phyloP scores from a whole-genome alignment of 2,797 vertebrate genomes.

The Ctenopoma kingsleyae region DNA sequence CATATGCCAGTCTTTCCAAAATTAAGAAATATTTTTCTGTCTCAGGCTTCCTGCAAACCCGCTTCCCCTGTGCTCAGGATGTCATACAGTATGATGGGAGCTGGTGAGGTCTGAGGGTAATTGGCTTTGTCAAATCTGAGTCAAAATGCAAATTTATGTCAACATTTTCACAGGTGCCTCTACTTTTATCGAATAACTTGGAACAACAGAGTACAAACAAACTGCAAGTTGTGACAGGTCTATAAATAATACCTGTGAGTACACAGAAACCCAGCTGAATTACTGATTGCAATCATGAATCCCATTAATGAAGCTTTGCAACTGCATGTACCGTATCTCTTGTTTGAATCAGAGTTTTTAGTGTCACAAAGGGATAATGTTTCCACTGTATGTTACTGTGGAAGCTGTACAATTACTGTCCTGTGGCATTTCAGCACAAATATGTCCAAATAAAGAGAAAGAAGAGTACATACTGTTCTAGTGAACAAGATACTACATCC shows the following conservation, averaged over 20 bases:
- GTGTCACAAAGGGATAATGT: slow-evolving; percentile 20
- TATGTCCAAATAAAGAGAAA: slow-evolving; percentile 40
- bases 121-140: slow-evolving; percentile 66
- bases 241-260: slow-evolving; percentile 62
- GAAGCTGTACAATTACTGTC: slow-evolving; percentile 33
- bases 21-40: slow-evolving; percentile 34
- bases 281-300: slow-evolving; percentile 59
- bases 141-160: slow-evolving; percentile 73
- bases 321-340: slow-evolving; percentile 32
- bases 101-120: slow-evolving; percentile 64
- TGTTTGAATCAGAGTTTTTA: slow-evolving; percentile 40
- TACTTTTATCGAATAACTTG: slow-evolving; percentile 59
- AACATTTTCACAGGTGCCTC: slow-evolving; percentile 67
- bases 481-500: slow-evolving; percentile 28
- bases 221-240: slow-evolving; percentile 57
- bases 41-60: slow-evolving; percentile 1
- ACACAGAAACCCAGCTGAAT: slow-evolving; percentile 42
- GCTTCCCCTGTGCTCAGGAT: slow-evolving; percentile 35
- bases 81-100: slow-evolving; percentile 48
- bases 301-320: slow-evolving; percentile 46
- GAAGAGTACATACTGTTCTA: slow-evolving; percentile 48
- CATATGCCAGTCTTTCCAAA: slow-evolving; percentile 24
- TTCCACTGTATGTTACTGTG: slow-evolving; percentile 37
- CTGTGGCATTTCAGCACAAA: slow-evolving; percentile 43
- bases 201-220: slow-evolving; percentile 60